These are phyloP conservation scores for Mastomys coucha DNA, from an alignment of 2,113 vertebrate species.

Conservation along the genomic window DNA sequence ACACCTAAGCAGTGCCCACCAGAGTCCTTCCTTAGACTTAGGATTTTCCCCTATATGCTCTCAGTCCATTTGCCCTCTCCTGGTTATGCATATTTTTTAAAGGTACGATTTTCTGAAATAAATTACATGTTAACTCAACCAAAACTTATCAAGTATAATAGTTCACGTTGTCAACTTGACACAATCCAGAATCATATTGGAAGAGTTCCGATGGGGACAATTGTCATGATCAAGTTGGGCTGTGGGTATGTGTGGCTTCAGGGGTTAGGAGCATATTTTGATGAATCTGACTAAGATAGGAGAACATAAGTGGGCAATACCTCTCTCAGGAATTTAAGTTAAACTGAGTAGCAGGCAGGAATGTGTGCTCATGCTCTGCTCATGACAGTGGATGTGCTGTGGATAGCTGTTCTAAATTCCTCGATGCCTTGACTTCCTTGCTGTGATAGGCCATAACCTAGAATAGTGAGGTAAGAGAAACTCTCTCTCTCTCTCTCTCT, in stretches of 20 bases:
- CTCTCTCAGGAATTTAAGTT: neutral
- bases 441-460: no score
- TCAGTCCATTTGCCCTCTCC: neutral
- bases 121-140: neutral
- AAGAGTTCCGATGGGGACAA: neutral
- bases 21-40: neutral
- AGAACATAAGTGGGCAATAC: neutral
- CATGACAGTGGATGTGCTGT: no score
- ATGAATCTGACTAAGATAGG: neutral
- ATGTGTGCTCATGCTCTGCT: neutral
- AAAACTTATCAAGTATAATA: neutral
- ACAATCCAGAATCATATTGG: neutral
- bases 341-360: neutral
- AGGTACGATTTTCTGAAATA: neutral
- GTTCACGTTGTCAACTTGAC: neutral
- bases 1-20: neutral
- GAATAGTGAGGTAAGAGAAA: neutral
- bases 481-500: neutral
- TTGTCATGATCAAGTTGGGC: no score
- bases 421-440: neutral
- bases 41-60: neutral
- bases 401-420: neutral
- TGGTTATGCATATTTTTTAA: neutral
- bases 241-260: neutral
- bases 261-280: neutral